Conservation (phyloP, 2,888 invertebrate species). For the Spialia ferax region DNA sequence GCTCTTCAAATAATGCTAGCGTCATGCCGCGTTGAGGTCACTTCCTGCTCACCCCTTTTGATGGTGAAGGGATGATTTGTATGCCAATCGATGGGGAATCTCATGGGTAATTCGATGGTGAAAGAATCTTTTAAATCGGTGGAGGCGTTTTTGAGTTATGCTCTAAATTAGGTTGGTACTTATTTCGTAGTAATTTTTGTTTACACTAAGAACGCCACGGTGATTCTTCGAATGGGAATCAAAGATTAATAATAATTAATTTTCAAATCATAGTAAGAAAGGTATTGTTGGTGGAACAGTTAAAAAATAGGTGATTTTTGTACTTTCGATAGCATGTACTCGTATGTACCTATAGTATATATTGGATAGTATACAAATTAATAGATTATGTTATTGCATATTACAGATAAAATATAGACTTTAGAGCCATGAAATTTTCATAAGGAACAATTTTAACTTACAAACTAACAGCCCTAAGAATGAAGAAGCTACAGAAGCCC, state of each 20-base stretch:
- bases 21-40: slow-evolving; percentile 28
- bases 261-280: too few relatives aligned
- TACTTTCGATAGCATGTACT: too few relatives aligned
- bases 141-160: slow-evolving; percentile 35
- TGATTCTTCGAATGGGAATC: too few relatives aligned
- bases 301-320: too few relatives aligned
- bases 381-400: too few relatives aligned
- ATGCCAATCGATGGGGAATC: slow-evolving; percentile 33
- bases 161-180: neutral
- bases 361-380: too few relatives aligned
- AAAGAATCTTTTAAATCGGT: slow-evolving; percentile 29
- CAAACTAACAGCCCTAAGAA: neutral
- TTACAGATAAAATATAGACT: neutral
- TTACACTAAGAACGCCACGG: too few relatives aligned
- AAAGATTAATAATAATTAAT: too few relatives aligned
- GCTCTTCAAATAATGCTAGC: slow-evolving; percentile 16
- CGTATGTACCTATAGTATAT: too few relatives aligned
- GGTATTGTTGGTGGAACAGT: too few relatives aligned
- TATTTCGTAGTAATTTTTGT: neutral
- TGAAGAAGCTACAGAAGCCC: neutral
- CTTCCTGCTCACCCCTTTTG: slow-evolving; percentile 37
- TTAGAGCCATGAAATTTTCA: neutral
- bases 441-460: neutral
- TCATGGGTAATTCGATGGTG: slow-evolving; percentile 18
- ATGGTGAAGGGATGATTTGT: slow-evolving; percentile 9